phyloP scores from a whole-genome alignment of 2,113 vertebrate species.

The Damaliscus lunatus region DNA sequence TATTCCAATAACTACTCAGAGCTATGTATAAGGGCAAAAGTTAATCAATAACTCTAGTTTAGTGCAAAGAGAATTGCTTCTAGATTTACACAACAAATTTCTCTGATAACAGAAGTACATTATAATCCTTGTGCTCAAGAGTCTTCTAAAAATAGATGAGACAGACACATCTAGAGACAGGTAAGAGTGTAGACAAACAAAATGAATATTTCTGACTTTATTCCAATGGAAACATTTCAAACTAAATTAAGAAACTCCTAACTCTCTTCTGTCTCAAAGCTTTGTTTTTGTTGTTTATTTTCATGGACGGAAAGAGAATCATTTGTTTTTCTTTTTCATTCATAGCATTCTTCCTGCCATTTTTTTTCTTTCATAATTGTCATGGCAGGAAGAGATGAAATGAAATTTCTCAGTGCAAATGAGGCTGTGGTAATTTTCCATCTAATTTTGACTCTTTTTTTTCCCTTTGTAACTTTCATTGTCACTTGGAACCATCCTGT shows the following conservation, averaged over 20 bases:
- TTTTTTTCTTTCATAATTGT: not conserved
- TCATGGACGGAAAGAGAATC: not conserved
- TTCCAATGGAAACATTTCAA: slow-evolving; percentile 36
- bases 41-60: not conserved
- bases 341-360: not conserved
- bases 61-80: not conserved
- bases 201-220: slow-evolving; percentile 7
- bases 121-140: not conserved
- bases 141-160: slow-evolving; percentile 24
- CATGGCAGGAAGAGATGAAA: not conserved
- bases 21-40: not conserved
- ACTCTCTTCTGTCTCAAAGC: not conserved
- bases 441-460: not conserved
- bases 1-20: not conserved
- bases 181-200: slow-evolving; percentile 21
- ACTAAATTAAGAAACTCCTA: not conserved
- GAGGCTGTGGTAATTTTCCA: not conserved
- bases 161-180: slow-evolving; percentile 23
- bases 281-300: not conserved
- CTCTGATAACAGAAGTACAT: not conserved
- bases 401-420: not conserved
- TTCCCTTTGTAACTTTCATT: not conserved
- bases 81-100: not conserved
- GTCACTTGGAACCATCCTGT: not conserved
- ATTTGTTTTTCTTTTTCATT: not conserved